Evolutionary conservation across 2,797 vertebrate species (phyloP).

Genomic region (Liparis tanakae): DNA sequence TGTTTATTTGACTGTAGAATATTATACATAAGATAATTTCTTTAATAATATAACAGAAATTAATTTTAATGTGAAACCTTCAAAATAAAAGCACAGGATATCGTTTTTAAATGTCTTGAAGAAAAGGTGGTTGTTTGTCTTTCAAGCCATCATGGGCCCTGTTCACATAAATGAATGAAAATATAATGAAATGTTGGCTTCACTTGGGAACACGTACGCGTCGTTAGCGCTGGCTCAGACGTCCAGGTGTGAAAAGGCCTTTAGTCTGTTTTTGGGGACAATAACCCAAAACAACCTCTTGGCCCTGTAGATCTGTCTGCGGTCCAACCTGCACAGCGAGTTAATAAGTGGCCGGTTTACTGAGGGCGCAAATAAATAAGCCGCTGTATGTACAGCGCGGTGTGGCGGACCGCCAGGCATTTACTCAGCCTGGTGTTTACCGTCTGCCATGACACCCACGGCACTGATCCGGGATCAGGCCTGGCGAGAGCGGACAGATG

Average conservation of each 20-base stretch:
- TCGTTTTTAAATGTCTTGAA: too few relatives aligned
- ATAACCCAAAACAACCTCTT: neutral
- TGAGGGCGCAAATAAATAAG: slow-evolving; percentile 28
- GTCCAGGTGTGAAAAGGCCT: neutral
- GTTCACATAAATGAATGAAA: too few relatives aligned
- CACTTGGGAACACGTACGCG: too few relatives aligned
- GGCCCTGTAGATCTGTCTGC: neutral
- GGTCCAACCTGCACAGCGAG: slow-evolving; percentile 21
- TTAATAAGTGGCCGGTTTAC: slow-evolving; percentile 26
- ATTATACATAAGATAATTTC: too few relatives aligned
- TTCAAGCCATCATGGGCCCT: too few relatives aligned
- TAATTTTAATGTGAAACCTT: too few relatives aligned
- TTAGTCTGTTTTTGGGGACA: neutral
- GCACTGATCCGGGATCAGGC: slow-evolving; percentile 43
- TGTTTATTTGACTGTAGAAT: too few relatives aligned
- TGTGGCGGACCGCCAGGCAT: slow-evolving; percentile 24
- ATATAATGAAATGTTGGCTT: too few relatives aligned
- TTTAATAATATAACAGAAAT: too few relatives aligned
- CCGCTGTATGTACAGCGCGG: slow-evolving; percentile 1
- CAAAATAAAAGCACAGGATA: too few relatives aligned
- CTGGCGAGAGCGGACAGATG: slow-evolving; percentile 28
- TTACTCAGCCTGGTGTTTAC: slow-evolving; percentile 64
- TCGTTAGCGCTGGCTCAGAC: too few relatives aligned
- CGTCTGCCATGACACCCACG: slow-evolving; percentile 48
- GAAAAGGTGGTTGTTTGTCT: too few relatives aligned